A percentile compares a stretch with the other conserved stretches of the same genome.
Conservation (phyloP, 2,113 vertebrate species). For the Xyliphius kryptos region DNA sequence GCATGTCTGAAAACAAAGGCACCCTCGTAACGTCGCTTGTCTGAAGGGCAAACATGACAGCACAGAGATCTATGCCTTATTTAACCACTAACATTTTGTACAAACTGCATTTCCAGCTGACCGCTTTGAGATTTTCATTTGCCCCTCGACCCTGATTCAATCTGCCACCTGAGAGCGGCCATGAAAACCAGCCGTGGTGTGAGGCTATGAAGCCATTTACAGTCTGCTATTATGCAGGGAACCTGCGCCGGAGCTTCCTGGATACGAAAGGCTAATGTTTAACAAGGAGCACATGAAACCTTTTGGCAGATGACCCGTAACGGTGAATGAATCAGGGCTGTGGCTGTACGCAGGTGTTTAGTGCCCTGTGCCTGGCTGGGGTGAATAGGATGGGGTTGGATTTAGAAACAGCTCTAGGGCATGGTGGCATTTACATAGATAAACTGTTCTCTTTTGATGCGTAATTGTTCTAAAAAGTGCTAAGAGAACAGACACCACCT, state of each 20-base stretch:
- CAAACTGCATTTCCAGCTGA: no score
- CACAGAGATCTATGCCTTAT: no score
- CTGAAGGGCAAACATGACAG: conserved; percentile 14
- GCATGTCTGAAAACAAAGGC: conserved; percentile 11
- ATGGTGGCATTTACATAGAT: conserved; percentile 47
- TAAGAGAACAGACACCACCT: conserved; percentile 34
- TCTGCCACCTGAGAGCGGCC: conserved; percentile 32
- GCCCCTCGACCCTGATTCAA: conserved; percentile 40
- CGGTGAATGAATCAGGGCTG: conserved; percentile 39
- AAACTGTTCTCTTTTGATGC: conserved; percentile 42
- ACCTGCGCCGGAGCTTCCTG: conserved; percentile 29
- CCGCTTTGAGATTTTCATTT: conserved; percentile 42
- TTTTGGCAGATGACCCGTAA: conserved; percentile 39
- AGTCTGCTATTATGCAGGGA: conserved; percentile 41
- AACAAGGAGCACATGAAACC: conserved; percentile 47
- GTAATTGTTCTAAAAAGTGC: conserved; percentile 46
- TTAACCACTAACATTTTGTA: no score
- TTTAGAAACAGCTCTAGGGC: no score
- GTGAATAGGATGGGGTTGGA: not conserved
- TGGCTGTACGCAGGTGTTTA: conserved; percentile 37
- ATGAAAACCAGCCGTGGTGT: conserved; percentile 34
- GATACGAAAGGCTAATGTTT: conserved; percentile 46
- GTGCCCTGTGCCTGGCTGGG: conserved; percentile 13
- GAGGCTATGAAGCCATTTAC: conserved; percentile 48
- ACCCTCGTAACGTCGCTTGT: conserved; percentile 13